Evolutionary conservation across 2,888 invertebrate species (phyloP), one percentile per base, ranked within the genome.

Genomic region (Hypsopygia costalis): DNA sequence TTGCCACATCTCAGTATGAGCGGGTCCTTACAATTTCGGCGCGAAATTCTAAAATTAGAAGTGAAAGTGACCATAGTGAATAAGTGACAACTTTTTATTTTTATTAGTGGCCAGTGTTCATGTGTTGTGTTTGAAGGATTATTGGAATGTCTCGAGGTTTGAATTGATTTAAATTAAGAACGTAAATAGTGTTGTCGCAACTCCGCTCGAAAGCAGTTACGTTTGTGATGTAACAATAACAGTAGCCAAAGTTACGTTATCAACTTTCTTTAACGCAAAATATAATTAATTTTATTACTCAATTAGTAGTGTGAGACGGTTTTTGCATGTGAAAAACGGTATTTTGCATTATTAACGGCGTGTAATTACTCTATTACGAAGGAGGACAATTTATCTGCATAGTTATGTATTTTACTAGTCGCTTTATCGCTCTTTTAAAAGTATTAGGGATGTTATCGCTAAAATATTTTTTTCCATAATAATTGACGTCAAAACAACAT

Each of bases 1-100:
- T 80, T 80, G 81, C 81, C 79, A 78, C 83, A 81, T 70, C 71
- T 65, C 75, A 70, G 72, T 85, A 85, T 86, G 72, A 77, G 81
- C 83, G 81, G 79, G 82, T 76, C 86, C 80, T 86, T 75, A 81
- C 62, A 58, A 64, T 65, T 78, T 76, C 71, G 76, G 79, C 81
- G 85, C 77, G 79, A 56, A 68, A 66, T 70, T 75, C 73, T 67
- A 66, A 75, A 74, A 66, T 42, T 41, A 41, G 42, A 47, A 47
- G 16, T 16, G 2, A 16, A 16, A 25, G 25, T 25, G 25, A 6
- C 25, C 25, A 6, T 25, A 6, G n/a, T 25, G 16, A 25, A 8
- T 6, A 25, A 25, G 25, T 25, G 25, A 25, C 25, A 25, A 51
- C 33, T 50, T 41, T 47, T 47, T 55, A 58, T 48, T 36, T 25